Evolutionary conservation across 2,797 vertebrate genomes (phyloP), one percentile per base, ranked within the genome.

Genomic region (Anableps anableps): DNA sequence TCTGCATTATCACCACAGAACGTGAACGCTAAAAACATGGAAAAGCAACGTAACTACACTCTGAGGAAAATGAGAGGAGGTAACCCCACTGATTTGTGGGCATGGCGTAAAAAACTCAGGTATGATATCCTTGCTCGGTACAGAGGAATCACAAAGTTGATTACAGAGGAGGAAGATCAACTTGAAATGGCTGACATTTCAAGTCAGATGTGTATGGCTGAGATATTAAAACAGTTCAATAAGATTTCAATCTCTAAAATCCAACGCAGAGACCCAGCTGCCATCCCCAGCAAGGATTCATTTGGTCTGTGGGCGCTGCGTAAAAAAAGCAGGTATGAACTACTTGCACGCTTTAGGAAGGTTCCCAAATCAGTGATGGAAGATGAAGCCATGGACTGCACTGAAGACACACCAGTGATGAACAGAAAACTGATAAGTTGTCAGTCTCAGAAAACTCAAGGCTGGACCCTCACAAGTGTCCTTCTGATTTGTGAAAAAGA

Each of bases 71-170:
- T 70, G 66, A 70, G 38, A 70, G 21, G 36, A 70, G 14, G 38
- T 11, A 70, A 70, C 36, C 38, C 36, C 11, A 26, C 0, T 14
- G 66, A 43, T 26, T 70, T 70, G 21, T 23, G 38, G 66, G 66
- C 47, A 14, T 38, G 34, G 50, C 50, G 0, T 41, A 85, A 72
- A 72, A 48, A 16, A 7, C 43, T 45, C 70, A 70, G 66, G 66
- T 70, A 41, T 43, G 66, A 41, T 26, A 14, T 70, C 36, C 66
- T 70, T 26, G 66, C 66, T 43, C 38, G 66, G 5, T 70, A 75
- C 29, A 11, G 66, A 70, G 66, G 66, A 43, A 70, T 70, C 66
- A 70, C 36, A 26, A 70, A 70, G 38, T 14, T 70, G 66, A 43
- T 43, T 4, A 60, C 58, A 5, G 34, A 36, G 62, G 62, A 66